Conservation (phyloP, 2,888 invertebrate species). For the Eupithecia centaureata region DNA sequence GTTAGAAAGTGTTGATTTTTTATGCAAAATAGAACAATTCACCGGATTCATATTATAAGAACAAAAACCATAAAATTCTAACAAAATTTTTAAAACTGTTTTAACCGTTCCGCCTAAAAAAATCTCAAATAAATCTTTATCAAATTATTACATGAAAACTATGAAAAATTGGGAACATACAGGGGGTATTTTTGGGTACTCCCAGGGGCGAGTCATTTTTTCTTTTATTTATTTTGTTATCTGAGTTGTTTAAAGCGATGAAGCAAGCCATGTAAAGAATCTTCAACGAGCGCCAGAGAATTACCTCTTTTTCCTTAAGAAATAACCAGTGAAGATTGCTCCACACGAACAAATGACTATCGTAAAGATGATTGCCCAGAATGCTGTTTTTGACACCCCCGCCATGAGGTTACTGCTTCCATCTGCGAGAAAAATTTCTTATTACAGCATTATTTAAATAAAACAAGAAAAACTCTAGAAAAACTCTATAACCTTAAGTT, state of each 20-base stretch:
- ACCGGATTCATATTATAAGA: too few relatives aligned
- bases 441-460: constrained; percentile 7
- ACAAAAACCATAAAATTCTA: too few relatives aligned
- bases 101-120: too few relatives aligned
- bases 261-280: background rate
- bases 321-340: constrained; percentile 62
- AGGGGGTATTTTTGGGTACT: too few relatives aligned
- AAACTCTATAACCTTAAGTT: background rate
- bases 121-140: too few relatives aligned
- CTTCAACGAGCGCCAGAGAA: background rate
- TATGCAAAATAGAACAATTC: too few relatives aligned
- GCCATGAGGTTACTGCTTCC: constrained; percentile 70
- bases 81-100: too few relatives aligned
- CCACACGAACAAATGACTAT: constrained; percentile 62
- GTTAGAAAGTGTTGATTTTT: too few relatives aligned
- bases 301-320: constrained; percentile 71
- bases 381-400: constrained; percentile 70
- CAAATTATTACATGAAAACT: too few relatives aligned
- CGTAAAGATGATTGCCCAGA: constrained; percentile 72
- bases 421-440: constrained; percentile 53
- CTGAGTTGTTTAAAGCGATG: background rate
- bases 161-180: too few relatives aligned
- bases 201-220: too few relatives aligned
- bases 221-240: background rate
- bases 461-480: background rate